Base-by-base conservation (phyloP, 2,113 vertebrate genomes). In the Eudyptes chrysolophus region DNA sequence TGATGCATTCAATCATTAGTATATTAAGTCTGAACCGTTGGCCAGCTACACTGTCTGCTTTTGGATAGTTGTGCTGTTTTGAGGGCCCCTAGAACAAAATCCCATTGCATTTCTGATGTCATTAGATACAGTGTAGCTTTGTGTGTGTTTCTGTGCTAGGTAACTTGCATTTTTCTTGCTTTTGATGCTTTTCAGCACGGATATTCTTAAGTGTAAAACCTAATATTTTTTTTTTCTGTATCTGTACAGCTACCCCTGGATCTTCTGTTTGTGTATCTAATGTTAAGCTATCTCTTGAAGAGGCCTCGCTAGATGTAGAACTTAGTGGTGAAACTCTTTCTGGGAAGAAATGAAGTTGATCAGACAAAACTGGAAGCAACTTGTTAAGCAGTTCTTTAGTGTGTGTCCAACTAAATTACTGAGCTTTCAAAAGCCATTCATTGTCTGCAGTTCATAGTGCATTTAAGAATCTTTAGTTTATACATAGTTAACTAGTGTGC, bases 331-430 rank as follows among this genome's bases (percentile, higher is more conserved):
- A 98, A 97, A 72, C 27, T 87, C 58, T 24, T 83, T 74, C 91
- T 58, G 84, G 97, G 77, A 97, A 98, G 87, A 98, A 98, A 84
- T 97, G 76, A 98, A 96, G 87, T 69, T 92, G 55, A 77, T 61
- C 64, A 91, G 27, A 68, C 17, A 92, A 94, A 97, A 93, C 71
- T 95, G 79, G 92, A 97, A 94, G 36, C 48, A 70, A 49, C 88
- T 52, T 87, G 68, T 40, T 79, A 61, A 95, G 95, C 24, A 13
- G 27, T 57, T 71, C 40, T 75, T 87, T 13, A 58, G 16, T 82
- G 55, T 90, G 72, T 29, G 42, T 93, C 95, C 65, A 88, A n/a
- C 69, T 95, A 96, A 97, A 64, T 80, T 60, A 74, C 54, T 68
- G 61, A 92, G 69, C 65, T 97, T 89, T 97, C 69, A 93, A 92